phyloP scores from a whole-genome alignment of 2,797 vertebrate species.

The Phrynocephalus guinanensis region DNA sequence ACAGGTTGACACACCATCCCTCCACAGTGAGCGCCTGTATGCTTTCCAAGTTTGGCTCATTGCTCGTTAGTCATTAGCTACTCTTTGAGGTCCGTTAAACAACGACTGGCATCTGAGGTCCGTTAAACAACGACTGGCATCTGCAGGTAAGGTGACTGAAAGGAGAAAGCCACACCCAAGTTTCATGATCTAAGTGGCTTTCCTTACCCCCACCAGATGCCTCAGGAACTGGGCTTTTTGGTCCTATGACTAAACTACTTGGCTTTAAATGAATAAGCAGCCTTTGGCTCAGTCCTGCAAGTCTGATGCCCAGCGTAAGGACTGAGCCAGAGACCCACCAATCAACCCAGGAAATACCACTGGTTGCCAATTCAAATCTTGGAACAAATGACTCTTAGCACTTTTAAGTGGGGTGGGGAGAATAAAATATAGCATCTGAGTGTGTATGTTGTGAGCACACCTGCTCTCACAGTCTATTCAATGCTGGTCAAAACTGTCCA shows the following conservation, averaged over 20 bases:
- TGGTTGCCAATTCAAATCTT: not conserved
- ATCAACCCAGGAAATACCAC: not conserved
- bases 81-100: not conserved
- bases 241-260: not conserved
- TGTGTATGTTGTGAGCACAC: not conserved
- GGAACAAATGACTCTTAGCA: not conserved
- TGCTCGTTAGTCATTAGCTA: not conserved
- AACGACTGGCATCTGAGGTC: too few relatives aligned
- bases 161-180: not conserved
- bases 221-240: not conserved
- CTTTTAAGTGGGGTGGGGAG: too few relatives aligned
- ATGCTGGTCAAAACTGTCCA: not conserved
- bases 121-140: not conserved
- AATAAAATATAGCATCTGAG: not conserved
- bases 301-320: not conserved
- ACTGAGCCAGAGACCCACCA: too few relatives aligned
- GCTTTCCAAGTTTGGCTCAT: not conserved
- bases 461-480: not conserved
- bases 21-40: too few relatives aligned
- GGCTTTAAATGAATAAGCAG: too few relatives aligned
- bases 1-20: not conserved
- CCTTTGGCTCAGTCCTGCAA: not conserved
- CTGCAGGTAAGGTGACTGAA: not conserved
- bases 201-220: not conserved
- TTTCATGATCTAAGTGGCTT: not conserved